A percentile compares a stretch with the other conserved stretches of the same genome.
Evolutionary conservation across 2,113 vertebrate genomes (phyloP).

Genomic region (Nematolebias whitei): DNA sequence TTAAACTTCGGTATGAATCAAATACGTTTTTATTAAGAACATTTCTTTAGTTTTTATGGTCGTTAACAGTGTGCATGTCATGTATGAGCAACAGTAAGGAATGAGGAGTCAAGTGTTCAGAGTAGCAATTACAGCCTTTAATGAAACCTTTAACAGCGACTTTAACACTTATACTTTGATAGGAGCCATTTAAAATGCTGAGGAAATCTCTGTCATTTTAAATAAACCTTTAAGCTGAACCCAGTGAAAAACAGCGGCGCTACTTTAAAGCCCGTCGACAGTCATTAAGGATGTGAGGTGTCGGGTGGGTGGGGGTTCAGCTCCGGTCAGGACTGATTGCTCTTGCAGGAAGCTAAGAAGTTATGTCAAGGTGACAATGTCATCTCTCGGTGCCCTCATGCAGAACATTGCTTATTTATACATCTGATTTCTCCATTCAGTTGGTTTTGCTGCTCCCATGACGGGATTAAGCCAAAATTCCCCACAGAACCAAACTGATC

Average conservation of each 20-base stretch:
- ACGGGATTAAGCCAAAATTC: constrained; percentile 59
- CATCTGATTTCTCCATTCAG: constrained; percentile 77
- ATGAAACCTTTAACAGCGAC: constrained; percentile 66
- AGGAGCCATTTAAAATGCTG: constrained; percentile 61
- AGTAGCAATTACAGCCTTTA: constrained; percentile 65
- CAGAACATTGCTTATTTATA: constrained; percentile 77
- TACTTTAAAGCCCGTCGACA: constrained; percentile 56
- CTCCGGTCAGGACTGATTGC: constrained; percentile 46
- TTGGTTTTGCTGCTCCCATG: constrained; percentile 58
- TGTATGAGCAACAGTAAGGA: constrained; percentile 34
- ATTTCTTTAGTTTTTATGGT: constrained; percentile 1
- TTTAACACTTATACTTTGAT: constrained; percentile 73
- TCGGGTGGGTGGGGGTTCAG: constrained; percentile 10
- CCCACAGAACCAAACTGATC: constrained; percentile 65
- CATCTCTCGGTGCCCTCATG: constrained; percentile 52
- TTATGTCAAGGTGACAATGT: constrained; percentile 76
- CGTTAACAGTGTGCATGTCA: neutral
- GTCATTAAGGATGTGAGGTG: constrained; percentile 54
- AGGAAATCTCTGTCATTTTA: constrained; percentile 45
- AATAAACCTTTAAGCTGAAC: constrained; percentile 18
- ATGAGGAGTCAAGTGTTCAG: constrained; percentile 49
- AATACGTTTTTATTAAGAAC: neutral
- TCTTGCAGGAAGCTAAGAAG: constrained; percentile 30
- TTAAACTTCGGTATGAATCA: neutral
- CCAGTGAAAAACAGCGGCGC: constrained; percentile 17